Percentiles rank a stretch among this genome's conserved stretches.
These are phyloP conservation scores for Urocyon cinereoargenteus DNA, from an alignment of 2,797 vertebrate species.

Conservation along the genomic window DNA sequence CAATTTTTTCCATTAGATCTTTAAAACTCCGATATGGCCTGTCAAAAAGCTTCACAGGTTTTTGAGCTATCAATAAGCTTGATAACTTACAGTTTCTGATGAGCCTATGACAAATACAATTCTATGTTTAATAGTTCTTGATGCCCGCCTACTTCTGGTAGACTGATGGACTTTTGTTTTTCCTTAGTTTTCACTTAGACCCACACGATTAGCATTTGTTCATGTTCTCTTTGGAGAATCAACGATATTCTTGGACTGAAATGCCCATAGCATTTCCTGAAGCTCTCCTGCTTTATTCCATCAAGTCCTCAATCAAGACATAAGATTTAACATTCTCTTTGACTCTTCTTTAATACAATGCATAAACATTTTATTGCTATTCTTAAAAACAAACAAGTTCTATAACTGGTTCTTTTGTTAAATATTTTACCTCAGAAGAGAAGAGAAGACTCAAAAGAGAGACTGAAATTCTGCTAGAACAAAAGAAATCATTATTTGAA, in stretches of 20 bases:
- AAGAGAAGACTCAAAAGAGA: neutral
- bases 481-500: neutral
- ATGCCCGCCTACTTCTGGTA: neutral
- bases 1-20: neutral
- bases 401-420: neutral
- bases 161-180: neutral
- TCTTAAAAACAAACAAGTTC: neutral
- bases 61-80: neutral
- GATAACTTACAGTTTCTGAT: neutral
- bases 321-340: neutral
- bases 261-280: neutral
- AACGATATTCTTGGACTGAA: neutral
- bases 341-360: neutral
- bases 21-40: neutral
- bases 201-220: neutral
- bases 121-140: neutral
- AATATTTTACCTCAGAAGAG: neutral
- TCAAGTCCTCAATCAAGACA: neutral
- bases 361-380: neutral
- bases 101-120: neutral
- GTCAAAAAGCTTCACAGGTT: neutral
- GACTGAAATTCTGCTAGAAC: neutral
- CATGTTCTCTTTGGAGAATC: neutral
- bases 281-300: neutral
- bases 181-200: neutral